A percentile compares a stretch with the other conserved stretches of the same genome.
These are phyloP conservation scores for Chromobotia macracanthus DNA, from an alignment of 2,797 vertebrate genomes.

Conservation along the genomic window DNA sequence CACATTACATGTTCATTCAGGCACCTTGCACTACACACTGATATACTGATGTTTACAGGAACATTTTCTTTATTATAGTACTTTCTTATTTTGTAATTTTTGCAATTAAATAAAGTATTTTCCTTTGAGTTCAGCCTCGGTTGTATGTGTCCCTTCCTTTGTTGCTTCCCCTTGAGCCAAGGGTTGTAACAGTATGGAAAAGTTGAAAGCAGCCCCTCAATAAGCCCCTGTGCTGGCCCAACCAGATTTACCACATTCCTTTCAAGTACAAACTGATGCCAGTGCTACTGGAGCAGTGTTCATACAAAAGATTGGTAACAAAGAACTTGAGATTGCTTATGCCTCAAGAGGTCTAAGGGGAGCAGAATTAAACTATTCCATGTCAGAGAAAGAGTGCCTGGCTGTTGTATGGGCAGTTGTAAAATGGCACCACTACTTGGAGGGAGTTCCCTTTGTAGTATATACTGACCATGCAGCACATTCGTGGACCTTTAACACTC, in stretches of 20 bases:
- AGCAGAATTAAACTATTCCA: neutral
- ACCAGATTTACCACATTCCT: neutral
- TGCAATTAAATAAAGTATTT: no score
- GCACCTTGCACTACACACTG: no score
- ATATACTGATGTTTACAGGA: no score
- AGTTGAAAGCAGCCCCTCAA: neutral
- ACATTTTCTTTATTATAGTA: no score
- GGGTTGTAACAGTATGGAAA: no score
- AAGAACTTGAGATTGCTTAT: neutral
- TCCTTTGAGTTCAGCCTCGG: no score
- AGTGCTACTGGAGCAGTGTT: slow-evolving; percentile 21
- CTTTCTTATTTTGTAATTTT: no score
- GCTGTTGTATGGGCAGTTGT: slow-evolving; percentile 11
- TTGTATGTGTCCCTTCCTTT: no score
- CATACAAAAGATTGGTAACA: neutral
- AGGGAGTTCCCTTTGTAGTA: neutral
- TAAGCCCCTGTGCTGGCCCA: slow-evolving; percentile 12
- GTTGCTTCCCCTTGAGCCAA: no score
- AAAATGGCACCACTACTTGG: slow-evolving; percentile 8
- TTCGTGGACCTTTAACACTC: neutral
- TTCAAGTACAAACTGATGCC: slow-evolving; percentile 24
- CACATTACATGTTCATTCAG: no score
- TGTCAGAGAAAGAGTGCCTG: neutral
- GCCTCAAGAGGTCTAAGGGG: neutral
- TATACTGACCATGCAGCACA: slow-evolving; percentile 12